These are phyloP conservation scores for Loriculus beryllinus DNA, from an alignment of 2,797 vertebrate species.

Conservation along the genomic window DNA sequence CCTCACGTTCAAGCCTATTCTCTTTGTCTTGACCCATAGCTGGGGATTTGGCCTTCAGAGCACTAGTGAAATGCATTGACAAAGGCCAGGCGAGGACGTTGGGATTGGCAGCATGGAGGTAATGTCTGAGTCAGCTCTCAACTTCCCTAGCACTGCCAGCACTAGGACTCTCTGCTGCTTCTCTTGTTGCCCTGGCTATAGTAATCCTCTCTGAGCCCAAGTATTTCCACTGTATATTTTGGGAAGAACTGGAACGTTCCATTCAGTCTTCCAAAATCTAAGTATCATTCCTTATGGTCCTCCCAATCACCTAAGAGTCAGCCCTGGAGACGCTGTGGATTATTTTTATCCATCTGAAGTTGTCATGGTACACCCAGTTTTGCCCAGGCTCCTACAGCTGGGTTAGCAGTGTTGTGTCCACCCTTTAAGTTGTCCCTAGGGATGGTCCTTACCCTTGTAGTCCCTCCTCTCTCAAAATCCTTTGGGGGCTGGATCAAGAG, in stretches of 20 bases:
- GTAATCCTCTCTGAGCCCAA: not conserved
- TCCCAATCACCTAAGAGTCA: slow-evolving; percentile 25
- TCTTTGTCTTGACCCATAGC: not conserved
- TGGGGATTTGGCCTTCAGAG: not conserved
- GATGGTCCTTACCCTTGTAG: not conserved
- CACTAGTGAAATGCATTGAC: not conserved
- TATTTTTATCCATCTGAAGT: slow-evolving; percentile 8
- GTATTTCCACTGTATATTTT: slow-evolving; percentile 61
- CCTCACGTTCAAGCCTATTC: not conserved
- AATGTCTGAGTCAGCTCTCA: slow-evolving; percentile 39
- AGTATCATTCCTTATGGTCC: not conserved
- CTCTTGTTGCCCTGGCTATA: slow-evolving; percentile 16
- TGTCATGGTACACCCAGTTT: accelerated
- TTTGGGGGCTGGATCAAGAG: not conserved
- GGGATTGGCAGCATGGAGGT: not conserved
- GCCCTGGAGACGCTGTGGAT: not conserved
- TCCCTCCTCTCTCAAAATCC: not conserved
- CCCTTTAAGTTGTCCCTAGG: not conserved
- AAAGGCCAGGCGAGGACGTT: slow-evolving; percentile 39
- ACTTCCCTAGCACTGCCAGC: not conserved
- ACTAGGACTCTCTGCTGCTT: not conserved
- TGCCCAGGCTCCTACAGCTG: not conserved
- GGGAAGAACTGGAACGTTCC: slow-evolving; percentile 43
- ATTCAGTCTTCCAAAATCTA: slow-evolving; percentile 3
- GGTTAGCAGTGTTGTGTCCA: not conserved